Evolutionary conservation across 1,140 invertebrate genomes (phyloP).

Genomic region (Nylanderia fulva): DNA sequence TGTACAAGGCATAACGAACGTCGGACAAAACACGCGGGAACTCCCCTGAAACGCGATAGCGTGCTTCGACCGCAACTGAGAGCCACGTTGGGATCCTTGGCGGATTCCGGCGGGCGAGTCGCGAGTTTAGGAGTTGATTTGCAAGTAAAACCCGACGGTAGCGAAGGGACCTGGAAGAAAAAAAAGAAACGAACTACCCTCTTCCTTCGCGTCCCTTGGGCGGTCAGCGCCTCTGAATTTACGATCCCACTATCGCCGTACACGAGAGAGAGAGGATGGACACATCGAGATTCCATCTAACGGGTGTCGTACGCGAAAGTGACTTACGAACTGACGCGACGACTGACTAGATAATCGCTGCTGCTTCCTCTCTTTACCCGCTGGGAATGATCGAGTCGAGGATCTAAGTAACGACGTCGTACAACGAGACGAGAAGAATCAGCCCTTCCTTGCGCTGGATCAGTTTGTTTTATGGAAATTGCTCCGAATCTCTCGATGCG

Average conservation of each 20-base stretch:
- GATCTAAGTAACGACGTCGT: conserved; percentile 56
- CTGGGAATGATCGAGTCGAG: conserved; percentile 33
- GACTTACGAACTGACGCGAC: conserved; percentile 65
- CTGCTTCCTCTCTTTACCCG: background rate
- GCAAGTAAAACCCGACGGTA: conserved; percentile 80
- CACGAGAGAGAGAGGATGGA: conserved; percentile 72
- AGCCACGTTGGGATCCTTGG: background rate
- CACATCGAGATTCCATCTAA: conserved; percentile 72
- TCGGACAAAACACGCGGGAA: conserved; percentile 79
- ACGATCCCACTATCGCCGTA: conserved; percentile 71
- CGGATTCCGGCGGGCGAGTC: background rate
- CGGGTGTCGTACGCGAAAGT: conserved; percentile 72
- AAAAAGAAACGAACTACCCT: conserved; percentile 46
- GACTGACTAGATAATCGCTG: conserved; percentile 6
- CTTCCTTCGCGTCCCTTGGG: conserved; percentile 49
- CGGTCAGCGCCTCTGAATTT: conserved; percentile 76
- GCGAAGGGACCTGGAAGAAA: conserved; percentile 2
- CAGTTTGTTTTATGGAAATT: conserved; percentile 34
- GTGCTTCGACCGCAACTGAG: conserved; percentile 4
- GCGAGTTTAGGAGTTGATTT: conserved; percentile 82
- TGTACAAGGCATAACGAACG: conserved; percentile 78
- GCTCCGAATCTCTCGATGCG: conserved; percentile 12
- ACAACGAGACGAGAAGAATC: conserved; percentile 5
- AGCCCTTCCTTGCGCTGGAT: conserved; percentile 7
- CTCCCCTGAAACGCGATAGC: conserved; percentile 72